phyloP scores from a whole-genome alignment of 2,888 invertebrate genomes.

The Neuroscelio doddi region DNA sequence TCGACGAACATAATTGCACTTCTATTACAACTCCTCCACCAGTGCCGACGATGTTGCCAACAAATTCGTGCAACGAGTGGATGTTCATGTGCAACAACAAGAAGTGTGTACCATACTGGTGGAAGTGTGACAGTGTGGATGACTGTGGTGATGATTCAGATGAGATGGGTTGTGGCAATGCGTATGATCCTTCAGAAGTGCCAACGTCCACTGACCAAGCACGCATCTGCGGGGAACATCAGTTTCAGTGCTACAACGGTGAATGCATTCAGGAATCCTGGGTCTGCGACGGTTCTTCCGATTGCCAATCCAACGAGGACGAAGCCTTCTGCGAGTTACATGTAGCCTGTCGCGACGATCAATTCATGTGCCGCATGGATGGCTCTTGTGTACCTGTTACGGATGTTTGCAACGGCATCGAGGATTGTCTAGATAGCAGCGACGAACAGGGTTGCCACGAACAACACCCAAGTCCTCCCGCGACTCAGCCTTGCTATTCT shows the following conservation, averaged over 20 bases:
- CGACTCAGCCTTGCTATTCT: slow-evolving; percentile 72
- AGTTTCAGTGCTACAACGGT: slow-evolving; percentile 75
- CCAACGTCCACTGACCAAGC: slow-evolving; percentile 51
- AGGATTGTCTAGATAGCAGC: slow-evolving; percentile 75
- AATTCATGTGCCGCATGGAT: slow-evolving; percentile 77
- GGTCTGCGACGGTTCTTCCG: slow-evolving; percentile 77
- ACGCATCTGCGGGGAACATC: slow-evolving; percentile 73
- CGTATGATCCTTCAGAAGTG: slow-evolving; percentile 41
- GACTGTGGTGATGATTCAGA: slow-evolving; percentile 86
- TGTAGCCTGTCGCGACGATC: slow-evolving; percentile 68
- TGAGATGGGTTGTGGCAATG: slow-evolving; percentile 77
- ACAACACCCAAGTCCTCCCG: slow-evolving; percentile 63
- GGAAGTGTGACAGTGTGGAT: slow-evolving; percentile 83
- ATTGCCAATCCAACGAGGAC: slow-evolving; percentile 78
- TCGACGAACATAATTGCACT: slow-evolving; percentile 83
- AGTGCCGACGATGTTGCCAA: slow-evolving; percentile 53
- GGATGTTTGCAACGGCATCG: slow-evolving; percentile 73
- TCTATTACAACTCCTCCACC: slow-evolving; percentile 62
- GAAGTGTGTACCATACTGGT: slow-evolving; percentile 84
- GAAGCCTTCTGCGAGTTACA: slow-evolving; percentile 74
- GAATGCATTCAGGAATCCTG: slow-evolving; percentile 76
- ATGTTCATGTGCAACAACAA: slow-evolving; percentile 84
- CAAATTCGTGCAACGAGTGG: slow-evolving; percentile 79
- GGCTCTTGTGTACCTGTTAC: slow-evolving; percentile 76
- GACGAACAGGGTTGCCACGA: slow-evolving; percentile 74